Evolutionary conservation across 92 coral and sea anemone genomes (phyloP).

Genomic region (Chrysogorgia sp.): DNA sequence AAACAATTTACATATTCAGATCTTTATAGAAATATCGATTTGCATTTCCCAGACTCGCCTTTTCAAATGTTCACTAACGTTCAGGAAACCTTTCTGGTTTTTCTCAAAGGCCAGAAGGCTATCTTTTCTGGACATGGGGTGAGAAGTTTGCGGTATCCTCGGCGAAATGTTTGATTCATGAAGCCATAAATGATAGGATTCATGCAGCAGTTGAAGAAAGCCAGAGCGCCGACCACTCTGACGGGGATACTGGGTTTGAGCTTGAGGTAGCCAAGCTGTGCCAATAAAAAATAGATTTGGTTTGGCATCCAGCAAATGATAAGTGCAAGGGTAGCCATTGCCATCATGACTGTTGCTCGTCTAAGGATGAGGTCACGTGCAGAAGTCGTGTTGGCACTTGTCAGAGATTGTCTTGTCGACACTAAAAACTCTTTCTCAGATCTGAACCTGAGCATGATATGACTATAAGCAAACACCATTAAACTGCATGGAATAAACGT

Average conservation of each 20-base stretch:
- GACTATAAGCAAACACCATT: conserved; percentile 20
- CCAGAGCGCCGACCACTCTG: conserved; percentile 31
- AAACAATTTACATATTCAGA: too few relatives aligned
- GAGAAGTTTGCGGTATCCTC: conserved; percentile 21
- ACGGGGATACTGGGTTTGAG: conserved; percentile 51
- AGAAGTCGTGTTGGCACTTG: background rate
- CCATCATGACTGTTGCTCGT: conserved; percentile 77
- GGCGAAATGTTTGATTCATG: conserved; percentile 30
- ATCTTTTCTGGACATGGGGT: conserved; percentile 3
- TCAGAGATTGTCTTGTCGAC: conserved; percentile 12
- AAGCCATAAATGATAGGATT: conserved; percentile 41
- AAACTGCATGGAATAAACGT: conserved; percentile 30
- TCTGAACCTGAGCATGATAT: conserved; percentile 18
- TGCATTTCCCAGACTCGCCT: too few relatives aligned
- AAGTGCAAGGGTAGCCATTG: conserved; percentile 64
- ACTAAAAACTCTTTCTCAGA: conserved; percentile 6
- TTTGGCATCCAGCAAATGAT: conserved; percentile 77
- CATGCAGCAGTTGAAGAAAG: conserved; percentile 26
- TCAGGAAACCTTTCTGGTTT: too few relatives aligned
- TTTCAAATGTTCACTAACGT: too few relatives aligned
- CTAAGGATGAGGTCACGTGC: conserved; percentile 27
- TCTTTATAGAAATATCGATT: too few relatives aligned
- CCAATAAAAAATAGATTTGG: conserved; percentile 68
- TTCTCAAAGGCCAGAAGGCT: too few relatives aligned
- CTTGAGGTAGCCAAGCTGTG: conserved; percentile 61